Conservation (phyloP, 2,113 vertebrate species). For the Lagopus leucura region DNA sequence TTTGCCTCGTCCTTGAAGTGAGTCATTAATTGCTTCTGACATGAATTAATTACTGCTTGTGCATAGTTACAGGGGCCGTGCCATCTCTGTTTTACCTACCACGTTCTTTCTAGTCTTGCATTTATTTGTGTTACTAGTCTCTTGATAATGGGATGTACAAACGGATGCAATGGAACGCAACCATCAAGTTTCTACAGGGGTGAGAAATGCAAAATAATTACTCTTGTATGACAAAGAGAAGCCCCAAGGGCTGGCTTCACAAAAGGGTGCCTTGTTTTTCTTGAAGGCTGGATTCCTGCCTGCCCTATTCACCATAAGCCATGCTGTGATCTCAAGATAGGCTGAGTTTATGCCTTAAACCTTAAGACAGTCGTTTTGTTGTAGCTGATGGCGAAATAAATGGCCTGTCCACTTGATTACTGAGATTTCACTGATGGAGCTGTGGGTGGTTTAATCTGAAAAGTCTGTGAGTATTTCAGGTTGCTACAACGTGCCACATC, state of each 20-base stretch:
- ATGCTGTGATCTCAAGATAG: background rate
- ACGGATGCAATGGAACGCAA: background rate
- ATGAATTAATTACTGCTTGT: constrained; percentile 19
- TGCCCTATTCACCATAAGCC: background rate
- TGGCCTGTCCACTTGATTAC: background rate
- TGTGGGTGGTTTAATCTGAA: background rate
- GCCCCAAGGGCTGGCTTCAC: background rate
- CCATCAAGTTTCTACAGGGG: background rate
- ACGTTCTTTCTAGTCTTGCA: background rate
- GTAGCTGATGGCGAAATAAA: background rate
- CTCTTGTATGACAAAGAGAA: background rate
- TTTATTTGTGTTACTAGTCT: background rate
- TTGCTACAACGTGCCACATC: background rate
- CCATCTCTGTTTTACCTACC: background rate
- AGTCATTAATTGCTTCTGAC: constrained; percentile 30
- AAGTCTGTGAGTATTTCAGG: background rate
- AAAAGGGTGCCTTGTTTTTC: constrained; percentile 13
- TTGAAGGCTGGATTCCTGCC: background rate
- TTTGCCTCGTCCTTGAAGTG: constrained; percentile 12
- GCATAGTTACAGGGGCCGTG: background rate
- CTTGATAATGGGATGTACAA: background rate
- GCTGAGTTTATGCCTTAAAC: background rate
- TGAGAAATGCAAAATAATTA: constrained; percentile 1
- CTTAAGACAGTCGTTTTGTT: background rate
- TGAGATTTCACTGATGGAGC: background rate